Evolutionary conservation across 2,888 invertebrate genomes (phyloP).

Genomic region (Acleris holmiana): DNA sequence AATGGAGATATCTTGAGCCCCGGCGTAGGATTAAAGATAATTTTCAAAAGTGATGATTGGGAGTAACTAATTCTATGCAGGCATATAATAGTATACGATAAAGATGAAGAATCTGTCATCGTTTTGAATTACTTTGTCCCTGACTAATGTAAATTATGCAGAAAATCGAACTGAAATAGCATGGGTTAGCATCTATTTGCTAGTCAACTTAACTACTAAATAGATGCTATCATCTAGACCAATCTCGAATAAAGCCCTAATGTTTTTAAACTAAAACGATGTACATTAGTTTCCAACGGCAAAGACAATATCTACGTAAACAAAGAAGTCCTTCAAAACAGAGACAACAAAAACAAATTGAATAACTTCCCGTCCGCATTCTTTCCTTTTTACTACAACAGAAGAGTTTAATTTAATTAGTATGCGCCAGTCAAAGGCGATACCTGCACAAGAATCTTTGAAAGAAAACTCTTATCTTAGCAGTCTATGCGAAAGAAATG

Average conservation of each 20-base stretch:
- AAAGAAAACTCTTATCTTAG: conserved; percentile 54
- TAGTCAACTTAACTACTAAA: no score
- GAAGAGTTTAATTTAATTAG: conserved; percentile 39
- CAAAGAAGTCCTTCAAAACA: conserved; percentile 11
- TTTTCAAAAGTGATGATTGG: no score
- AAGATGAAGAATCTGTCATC: no score
- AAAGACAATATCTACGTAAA: conserved; percentile 12
- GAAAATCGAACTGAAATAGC: no score
- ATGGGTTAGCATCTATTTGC: no score
- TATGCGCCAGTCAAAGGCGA: conserved; percentile 40
- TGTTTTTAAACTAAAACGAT: not conserved
- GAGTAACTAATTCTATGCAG: no score
- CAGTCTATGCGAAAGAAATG: conserved; percentile 68
- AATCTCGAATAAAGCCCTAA: not conserved
- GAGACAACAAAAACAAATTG: conserved; percentile 30
- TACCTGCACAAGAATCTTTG: conserved; percentile 49
- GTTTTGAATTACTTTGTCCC: no score
- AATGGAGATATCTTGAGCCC: no score
- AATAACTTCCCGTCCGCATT: conserved; percentile 32
- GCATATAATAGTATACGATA: no score
- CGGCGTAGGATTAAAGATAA: no score
- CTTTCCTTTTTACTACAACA: conserved; percentile 25
- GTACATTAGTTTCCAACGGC: not conserved
- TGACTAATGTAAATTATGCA: no score
- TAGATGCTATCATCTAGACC: no score